Evolutionary conservation across 1,140 invertebrate genomes (phyloP).

Genomic region (Drosophila sproati): DNA sequence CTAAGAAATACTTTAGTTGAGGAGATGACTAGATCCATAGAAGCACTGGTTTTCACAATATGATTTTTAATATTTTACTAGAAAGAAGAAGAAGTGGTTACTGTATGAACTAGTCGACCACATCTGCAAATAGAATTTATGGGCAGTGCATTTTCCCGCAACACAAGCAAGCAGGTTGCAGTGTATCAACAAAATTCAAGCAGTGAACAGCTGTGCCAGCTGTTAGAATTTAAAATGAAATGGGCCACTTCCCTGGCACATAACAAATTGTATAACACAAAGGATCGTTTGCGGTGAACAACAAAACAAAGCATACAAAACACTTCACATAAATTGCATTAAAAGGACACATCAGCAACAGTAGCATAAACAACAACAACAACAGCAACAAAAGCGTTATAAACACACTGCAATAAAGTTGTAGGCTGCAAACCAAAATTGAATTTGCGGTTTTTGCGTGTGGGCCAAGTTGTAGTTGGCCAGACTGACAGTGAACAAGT

Average conservation of each 20-base stretch:
- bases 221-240: constrained; percentile 12
- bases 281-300: constrained; percentile 68
- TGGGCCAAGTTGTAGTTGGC: constrained; percentile 19
- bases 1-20: background rate
- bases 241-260: background rate
- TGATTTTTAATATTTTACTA: too few relatives aligned
- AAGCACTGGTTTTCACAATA: too few relatives aligned
- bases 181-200: background rate
- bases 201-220: background rate
- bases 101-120: too few relatives aligned
- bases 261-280: constrained; percentile 34
- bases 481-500: constrained; percentile 24
- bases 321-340: constrained; percentile 78
- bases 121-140: too few relatives aligned
- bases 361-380: constrained; percentile 25
- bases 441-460: constrained; percentile 71
- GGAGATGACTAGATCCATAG: too few relatives aligned
- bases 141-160: background rate
- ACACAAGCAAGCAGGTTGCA: background rate
- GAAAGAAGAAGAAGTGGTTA: too few relatives aligned
- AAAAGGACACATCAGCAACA: constrained; percentile 41
- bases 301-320: constrained; percentile 59
- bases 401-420: constrained; percentile 65
- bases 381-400: constrained; percentile 35
- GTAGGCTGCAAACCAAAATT: constrained; percentile 74